Base-by-base conservation (phyloP, 1,140 invertebrate species). In the Panagrolaimus sp. region DNA sequence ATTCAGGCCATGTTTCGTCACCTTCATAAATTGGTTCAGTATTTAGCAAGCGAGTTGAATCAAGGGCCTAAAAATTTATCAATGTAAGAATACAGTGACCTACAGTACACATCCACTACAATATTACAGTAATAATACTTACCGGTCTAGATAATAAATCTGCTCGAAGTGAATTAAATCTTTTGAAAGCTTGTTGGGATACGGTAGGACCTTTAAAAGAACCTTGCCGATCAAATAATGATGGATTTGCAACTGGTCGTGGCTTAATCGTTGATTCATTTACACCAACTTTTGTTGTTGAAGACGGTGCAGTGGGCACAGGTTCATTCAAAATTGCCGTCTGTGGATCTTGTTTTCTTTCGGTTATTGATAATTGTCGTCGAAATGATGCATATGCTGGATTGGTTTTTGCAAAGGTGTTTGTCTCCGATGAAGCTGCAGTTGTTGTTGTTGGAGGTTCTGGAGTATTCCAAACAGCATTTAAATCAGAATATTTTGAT, bases 1-100 rank as follows among this genome's bases (percentile, higher is more conserved):
- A n/a, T 68, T 58, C 74, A 0, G 68, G 66, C 58, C 71, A 65
- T 26, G 26, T 24, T 24, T 75, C 75, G n/a, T 80, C 78, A 26
- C 79, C 79, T 68, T 80, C 79, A 55, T 79, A 81, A 55, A 80
- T 80, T 15, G 79, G 79, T 67, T 80, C 78, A 62, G 78, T 83
- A 68, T 75, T 64, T 12, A 81, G 66, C 24, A 70, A 62, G 14
- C 67, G 65, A 10, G 65, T 26, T 45, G 28, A 73, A 17, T 69
- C 72, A 44, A 64, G 63, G 14, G 58, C 28, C 75, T 77, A 64
- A 74, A 76, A 70, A n/a, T n/a, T n/a, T n/a, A n/a, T n/a, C n/a
- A n/a, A n/a, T n/a, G n/a, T n/a, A n/a, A n/a, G n/a, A n/a, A n/a
- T n/a, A n/a, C n/a, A 63, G 26, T 32, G 62, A 6, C 32, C n/a